These are phyloP conservation scores for Orientallactaga sibirica DNA, from an alignment of 2,797 vertebrate genomes.

Conservation along the genomic window DNA sequence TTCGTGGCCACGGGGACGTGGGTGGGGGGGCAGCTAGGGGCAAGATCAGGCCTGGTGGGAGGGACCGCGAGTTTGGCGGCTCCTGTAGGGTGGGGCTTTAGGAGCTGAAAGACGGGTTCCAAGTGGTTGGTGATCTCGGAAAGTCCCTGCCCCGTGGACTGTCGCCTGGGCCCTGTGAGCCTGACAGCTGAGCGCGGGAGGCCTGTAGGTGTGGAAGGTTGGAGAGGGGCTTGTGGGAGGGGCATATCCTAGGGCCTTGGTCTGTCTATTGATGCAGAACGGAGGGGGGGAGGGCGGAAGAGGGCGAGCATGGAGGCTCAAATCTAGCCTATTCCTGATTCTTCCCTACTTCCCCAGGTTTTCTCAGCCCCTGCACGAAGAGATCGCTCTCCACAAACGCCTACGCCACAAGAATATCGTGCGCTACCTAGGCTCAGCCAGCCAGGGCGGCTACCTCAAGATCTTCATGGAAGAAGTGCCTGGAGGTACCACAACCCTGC, in stretches of 20 bases:
- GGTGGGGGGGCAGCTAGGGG: neutral
- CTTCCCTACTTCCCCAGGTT: slow-evolving; percentile 84
- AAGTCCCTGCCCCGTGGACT: neutral
- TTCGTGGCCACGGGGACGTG: slow-evolving; percentile 58
- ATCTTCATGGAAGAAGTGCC: slow-evolving; percentile 99
- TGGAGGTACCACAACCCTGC: slow-evolving; percentile 89
- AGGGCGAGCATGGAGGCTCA: neutral
- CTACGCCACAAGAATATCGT: slow-evolving; percentile 96
- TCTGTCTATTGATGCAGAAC: neutral
- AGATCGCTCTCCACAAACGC: slow-evolving; percentile 95
- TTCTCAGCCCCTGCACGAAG: slow-evolving; percentile 95
- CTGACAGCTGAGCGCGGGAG: neutral
- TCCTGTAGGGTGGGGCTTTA: neutral
- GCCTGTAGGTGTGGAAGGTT: neutral
- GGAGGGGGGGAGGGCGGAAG: too few relatives aligned
- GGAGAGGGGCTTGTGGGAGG: neutral
- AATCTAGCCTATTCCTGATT: neutral
- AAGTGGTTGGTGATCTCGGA: rapidly evolving
- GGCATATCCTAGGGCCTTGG: neutral
- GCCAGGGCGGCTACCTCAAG: slow-evolving; percentile 95
- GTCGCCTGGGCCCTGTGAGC: neutral
- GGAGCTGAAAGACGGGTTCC: neutral
- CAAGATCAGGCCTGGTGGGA: neutral
- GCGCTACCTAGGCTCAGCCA: slow-evolving; percentile 95
- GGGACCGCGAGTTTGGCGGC: rapidly evolving